Evolutionary conservation across 2,113 vertebrate species (phyloP).

Genomic region (Etia nguti): DNA sequence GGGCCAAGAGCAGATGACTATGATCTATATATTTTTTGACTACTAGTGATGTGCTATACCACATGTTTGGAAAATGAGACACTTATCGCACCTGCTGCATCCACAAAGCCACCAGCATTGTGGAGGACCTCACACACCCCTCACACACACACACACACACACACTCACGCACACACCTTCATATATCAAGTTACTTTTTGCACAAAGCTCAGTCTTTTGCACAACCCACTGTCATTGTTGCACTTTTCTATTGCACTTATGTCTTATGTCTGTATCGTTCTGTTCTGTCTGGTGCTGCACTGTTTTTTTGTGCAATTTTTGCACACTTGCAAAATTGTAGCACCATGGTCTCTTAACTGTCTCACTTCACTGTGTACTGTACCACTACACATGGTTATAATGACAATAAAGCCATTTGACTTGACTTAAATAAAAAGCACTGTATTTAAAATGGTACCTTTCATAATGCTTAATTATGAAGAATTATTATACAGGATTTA

Average conservation of each 20-base stretch:
- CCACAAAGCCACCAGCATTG: not conserved
- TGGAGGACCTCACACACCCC: not conserved
- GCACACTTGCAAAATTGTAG: not conserved
- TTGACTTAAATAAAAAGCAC: not conserved
- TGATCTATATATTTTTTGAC: not conserved
- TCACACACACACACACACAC: not conserved
- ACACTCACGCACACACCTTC: not conserved
- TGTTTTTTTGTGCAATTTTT: not conserved
- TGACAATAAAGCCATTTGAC: not conserved
- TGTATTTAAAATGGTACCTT: not conserved
- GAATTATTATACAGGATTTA: not conserved
- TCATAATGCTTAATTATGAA: not conserved
- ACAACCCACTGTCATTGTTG: not conserved
- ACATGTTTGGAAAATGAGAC: not conserved
- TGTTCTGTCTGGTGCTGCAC: not conserved
- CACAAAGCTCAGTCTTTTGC: not conserved
- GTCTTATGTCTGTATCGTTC: fast-evolving
- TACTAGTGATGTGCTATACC: not conserved
- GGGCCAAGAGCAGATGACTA: not conserved
- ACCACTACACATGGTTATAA: not conserved
- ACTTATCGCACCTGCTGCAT: not conserved
- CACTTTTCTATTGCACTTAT: not conserved
- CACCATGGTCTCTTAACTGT: not conserved
- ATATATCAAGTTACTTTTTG: not conserved
- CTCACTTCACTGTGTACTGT: not conserved